Evolutionary conservation across 2,113 vertebrate species (phyloP).

Genomic region (Malurus cyaneus): DNA sequence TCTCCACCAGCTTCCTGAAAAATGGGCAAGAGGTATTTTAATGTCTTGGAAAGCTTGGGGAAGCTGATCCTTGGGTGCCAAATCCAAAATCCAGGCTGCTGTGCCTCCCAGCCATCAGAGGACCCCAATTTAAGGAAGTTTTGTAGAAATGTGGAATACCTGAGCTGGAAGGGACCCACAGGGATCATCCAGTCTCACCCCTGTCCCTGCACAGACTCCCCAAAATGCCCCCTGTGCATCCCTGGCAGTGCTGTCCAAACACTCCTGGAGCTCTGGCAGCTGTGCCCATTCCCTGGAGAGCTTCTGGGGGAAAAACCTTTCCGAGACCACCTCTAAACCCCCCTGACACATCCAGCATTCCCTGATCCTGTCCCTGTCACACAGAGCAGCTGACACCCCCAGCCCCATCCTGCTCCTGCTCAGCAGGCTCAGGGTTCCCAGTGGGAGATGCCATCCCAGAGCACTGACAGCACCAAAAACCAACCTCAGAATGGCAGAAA

Average conservation of each 20-base stretch:
- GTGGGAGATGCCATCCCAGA: not conserved
- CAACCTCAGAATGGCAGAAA: not conserved
- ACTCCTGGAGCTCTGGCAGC: not conserved
- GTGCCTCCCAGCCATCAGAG: not conserved
- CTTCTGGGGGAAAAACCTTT: not conserved
- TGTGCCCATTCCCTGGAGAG: not conserved
- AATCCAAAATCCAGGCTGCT: not conserved
- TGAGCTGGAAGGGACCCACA: not conserved
- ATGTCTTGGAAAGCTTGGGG: not conserved
- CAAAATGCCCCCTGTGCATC: not conserved
- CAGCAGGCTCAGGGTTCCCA: not conserved
- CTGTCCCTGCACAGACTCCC: not conserved
- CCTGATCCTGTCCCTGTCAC: not conserved
- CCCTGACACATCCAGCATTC: fast-evolving
- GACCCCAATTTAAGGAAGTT: not conserved
- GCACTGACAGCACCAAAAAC: not conserved
- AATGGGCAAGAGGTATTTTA: not conserved
- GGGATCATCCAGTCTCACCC: fast-evolving
- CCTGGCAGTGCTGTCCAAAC: fast-evolving
- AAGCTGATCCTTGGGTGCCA: not conserved
- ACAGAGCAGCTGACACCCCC: not conserved
- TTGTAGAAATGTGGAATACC: not conserved
- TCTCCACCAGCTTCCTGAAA: not conserved
- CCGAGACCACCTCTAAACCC: fast-evolving
- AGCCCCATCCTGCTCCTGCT: not conserved